phyloP scores from a whole-genome alignment of 1,140 invertebrate species.

The Calephelis virginiensis region DNA sequence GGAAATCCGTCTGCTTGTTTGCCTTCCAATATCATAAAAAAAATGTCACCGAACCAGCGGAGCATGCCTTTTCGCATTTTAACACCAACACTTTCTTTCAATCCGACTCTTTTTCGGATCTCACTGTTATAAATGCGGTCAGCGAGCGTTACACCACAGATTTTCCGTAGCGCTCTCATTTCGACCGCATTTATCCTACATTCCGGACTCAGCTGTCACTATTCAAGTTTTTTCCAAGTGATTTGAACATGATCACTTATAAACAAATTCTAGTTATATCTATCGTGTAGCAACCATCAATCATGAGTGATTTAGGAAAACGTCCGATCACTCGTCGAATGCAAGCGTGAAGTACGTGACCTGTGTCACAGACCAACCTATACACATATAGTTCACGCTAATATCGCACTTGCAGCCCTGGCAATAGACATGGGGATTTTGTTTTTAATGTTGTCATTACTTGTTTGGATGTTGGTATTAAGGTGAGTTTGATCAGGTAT shows the following conservation, averaged over 20 bases:
- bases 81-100: too few species aligned
- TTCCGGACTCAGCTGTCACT: too few species aligned
- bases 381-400: background rate
- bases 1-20: too few species aligned
- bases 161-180: too few species aligned
- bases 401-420: constrained; percentile 11
- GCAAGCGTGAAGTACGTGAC: constrained; percentile 22
- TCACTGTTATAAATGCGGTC: too few species aligned
- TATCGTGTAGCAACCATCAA: background rate
- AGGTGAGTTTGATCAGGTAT: constrained; percentile 51
- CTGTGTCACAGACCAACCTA: background rate
- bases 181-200: too few species aligned
- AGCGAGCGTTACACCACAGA: too few species aligned
- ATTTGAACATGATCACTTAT: background rate
- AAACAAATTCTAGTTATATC: background rate
- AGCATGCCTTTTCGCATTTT: too few species aligned
- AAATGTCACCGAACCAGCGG: too few species aligned
- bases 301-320: constrained; percentile 11
- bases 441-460: background rate
- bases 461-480: constrained; percentile 23
- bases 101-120: too few species aligned
- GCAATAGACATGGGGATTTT: constrained; percentile 23
- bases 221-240: too few species aligned
- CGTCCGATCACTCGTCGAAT: background rate
- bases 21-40: too few species aligned